phyloP scores from a whole-genome alignment of 2,797 vertebrate species.

The Smutsia temminckii region DNA sequence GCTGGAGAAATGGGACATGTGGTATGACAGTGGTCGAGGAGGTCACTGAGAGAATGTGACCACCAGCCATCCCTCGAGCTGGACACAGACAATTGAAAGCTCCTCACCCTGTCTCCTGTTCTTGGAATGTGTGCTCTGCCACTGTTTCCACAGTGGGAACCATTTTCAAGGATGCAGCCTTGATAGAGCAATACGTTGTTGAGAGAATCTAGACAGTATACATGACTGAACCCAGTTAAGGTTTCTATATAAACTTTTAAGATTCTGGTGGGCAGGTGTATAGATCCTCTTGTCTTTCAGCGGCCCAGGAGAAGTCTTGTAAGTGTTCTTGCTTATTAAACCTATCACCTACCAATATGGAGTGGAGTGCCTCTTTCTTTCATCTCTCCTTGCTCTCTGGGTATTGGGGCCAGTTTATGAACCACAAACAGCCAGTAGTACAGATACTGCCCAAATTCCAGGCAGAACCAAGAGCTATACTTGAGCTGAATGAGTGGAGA shows the following conservation, averaged over 20 bases:
- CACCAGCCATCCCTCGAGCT: background rate
- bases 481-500: background rate
- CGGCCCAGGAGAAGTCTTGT: background rate
- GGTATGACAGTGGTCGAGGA: background rate
- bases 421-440: background rate
- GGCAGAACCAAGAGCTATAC: background rate
- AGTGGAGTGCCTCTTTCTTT: background rate
- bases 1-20: background rate
- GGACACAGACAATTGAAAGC: background rate
- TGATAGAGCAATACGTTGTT: background rate
- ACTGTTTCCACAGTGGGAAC: background rate
- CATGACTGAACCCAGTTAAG: background rate
- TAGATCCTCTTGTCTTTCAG: background rate
- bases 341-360: background rate
- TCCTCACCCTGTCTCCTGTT: background rate
- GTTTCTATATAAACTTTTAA: background rate
- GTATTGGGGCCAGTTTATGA: too few species aligned
- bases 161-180: background rate
- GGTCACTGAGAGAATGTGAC: background rate
- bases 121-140: background rate
- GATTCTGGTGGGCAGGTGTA: background rate
- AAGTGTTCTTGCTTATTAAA: background rate
- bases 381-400: background rate
- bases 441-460: background rate
- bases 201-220: background rate